These are phyloP conservation scores for Spisula solida DNA, from an alignment of 2,888 invertebrate genomes.

Conservation along the genomic window DNA sequence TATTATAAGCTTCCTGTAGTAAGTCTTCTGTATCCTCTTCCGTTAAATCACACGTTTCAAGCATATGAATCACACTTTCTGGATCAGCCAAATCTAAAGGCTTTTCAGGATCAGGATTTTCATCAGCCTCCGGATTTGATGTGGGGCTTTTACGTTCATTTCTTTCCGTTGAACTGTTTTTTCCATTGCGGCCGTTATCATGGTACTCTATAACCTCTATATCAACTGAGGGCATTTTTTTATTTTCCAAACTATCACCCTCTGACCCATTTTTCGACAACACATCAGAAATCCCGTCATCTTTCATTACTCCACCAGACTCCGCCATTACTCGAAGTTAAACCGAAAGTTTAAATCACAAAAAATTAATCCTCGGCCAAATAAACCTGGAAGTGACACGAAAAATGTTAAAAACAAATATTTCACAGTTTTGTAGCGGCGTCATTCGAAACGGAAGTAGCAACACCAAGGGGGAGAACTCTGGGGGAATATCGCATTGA, in stretches of 20 bases:
- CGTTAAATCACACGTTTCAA: conserved; percentile 77
- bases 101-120: neutral
- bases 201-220: conserved; percentile 9
- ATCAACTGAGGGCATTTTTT: neutral
- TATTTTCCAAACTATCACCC: neutral
- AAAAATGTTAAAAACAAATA: neutral
- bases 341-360: neutral
- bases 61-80: conserved; percentile 75
- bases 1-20: conserved; percentile 80
- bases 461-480: conserved; percentile 60
- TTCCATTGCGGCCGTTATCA: neutral
- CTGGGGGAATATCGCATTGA: neutral
- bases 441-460: conserved; percentile 75
- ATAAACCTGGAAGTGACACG: neutral
- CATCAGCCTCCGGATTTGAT: neutral
- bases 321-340: conserved; percentile 25
- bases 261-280: conserved; percentile 17
- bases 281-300: conserved; percentile 63
- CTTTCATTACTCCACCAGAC: conserved; percentile 3
- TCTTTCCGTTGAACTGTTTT: neutral
- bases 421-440: conserved; percentile 45
- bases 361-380: neutral
- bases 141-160: neutral
- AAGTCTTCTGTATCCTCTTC: conserved; percentile 82
- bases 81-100: conserved; percentile 74